phyloP scores from a whole-genome alignment of 2,888 invertebrate species.

The Amphipyra berbera region DNA sequence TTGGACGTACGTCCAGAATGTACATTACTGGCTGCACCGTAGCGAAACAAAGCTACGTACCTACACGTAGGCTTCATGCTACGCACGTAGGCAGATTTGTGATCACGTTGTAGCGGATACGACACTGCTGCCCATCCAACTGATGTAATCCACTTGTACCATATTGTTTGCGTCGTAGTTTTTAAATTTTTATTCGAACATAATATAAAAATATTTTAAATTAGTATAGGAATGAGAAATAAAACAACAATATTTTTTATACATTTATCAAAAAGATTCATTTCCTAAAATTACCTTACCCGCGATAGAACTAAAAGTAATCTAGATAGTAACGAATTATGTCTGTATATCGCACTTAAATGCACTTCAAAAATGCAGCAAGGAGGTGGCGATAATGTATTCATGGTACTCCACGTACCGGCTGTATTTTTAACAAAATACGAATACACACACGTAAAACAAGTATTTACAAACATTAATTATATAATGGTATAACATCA shows the following conservation, averaged over 20 bases:
- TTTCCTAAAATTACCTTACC: slow-evolving; percentile 61
- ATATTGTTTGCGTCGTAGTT: no score
- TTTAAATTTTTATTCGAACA: no score
- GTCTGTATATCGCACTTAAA: slow-evolving; percentile 68
- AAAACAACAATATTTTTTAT: slow-evolving; percentile 39
- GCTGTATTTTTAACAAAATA: slow-evolving; percentile 66
- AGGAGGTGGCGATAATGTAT: slow-evolving; percentile 50
- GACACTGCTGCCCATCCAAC: background rate
- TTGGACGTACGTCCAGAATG: no score
- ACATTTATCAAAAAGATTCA: slow-evolving; percentile 54
- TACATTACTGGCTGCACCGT: no score
- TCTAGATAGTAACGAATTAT: slow-evolving; percentile 55
- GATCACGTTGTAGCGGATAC: slow-evolving; percentile 8
- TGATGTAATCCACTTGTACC: slow-evolving; percentile 4
- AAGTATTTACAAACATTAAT: slow-evolving; percentile 48
- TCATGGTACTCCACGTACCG: slow-evolving; percentile 48
- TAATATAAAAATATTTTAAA: no score
- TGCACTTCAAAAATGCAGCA: slow-evolving; percentile 73
- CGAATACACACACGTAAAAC: slow-evolving; percentile 54
- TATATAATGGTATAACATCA: no score
- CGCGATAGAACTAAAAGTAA: slow-evolving; percentile 62
- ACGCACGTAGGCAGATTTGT: slow-evolving; percentile 22
- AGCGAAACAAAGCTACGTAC: no score
- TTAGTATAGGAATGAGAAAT: slow-evolving; percentile 25
- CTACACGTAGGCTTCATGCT: background rate